These are phyloP conservation scores for Cydia splendana DNA, from an alignment of 1,140 invertebrate species.

Conservation along the genomic window DNA sequence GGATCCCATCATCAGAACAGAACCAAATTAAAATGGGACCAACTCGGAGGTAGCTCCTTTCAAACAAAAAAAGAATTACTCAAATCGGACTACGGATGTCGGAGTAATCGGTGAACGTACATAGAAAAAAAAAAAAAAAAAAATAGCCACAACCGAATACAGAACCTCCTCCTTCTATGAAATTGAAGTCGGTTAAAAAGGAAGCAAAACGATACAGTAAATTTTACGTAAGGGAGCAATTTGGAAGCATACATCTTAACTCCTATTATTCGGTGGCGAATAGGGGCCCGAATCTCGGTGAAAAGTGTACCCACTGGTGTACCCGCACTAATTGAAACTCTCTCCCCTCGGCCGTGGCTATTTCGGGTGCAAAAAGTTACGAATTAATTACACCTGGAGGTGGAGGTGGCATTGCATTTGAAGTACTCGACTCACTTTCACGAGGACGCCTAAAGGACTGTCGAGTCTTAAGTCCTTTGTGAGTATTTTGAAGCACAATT, in stretches of 20 bases:
- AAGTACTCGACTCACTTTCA: not conserved
- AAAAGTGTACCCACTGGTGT: not conserved
- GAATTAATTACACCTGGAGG: not conserved
- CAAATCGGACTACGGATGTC: too few relatives aligned
- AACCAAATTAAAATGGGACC: too few relatives aligned
- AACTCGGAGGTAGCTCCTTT: too few relatives aligned
- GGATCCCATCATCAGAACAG: too few relatives aligned
- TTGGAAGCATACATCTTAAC: conserved; percentile 24
- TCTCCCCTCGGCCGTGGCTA: not conserved
- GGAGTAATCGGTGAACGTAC: too few relatives aligned
- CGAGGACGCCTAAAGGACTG: not conserved
- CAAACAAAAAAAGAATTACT: too few relatives aligned
- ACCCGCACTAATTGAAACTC: conserved; percentile 24
- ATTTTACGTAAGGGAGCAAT: not conserved
- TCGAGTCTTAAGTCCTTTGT: not conserved
- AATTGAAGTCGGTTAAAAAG: too few relatives aligned
- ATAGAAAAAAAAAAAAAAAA: too few relatives aligned
- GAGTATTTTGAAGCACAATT: too few relatives aligned
- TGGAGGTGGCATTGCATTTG: not conserved
- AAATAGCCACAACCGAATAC: too few relatives aligned
- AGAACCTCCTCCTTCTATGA: too few relatives aligned
- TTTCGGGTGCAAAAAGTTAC: conserved; percentile 2
- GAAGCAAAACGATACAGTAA: conserved; percentile 12
- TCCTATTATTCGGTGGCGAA: not conserved
- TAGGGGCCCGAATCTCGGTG: conserved; percentile 2